These are phyloP conservation scores for Lemur catta DNA, from an alignment of 2,797 vertebrate species.

Conservation along the genomic window DNA sequence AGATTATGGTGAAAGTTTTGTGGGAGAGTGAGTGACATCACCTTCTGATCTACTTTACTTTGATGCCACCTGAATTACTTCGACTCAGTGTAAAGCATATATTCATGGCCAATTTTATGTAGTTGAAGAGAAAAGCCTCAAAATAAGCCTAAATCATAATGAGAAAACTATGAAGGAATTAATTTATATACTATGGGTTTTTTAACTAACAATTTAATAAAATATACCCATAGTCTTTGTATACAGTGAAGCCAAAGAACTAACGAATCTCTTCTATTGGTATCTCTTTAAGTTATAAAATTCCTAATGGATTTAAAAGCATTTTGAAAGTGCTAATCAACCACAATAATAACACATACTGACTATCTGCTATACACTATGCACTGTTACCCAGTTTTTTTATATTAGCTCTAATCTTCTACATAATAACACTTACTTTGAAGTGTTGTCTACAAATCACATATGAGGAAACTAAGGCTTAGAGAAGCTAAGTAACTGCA, in stretches of 20 bases:
- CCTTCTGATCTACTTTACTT: background rate
- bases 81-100: background rate
- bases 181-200: background rate
- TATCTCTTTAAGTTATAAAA: background rate
- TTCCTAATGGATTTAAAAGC: background rate
- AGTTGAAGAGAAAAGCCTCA: background rate
- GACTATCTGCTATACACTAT: background rate
- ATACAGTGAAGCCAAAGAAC: background rate
- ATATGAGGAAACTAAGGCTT: background rate
- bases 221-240: background rate
- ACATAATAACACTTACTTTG: background rate
- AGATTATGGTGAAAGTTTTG: background rate
- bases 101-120: background rate
- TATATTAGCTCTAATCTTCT: background rate
- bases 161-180: background rate
- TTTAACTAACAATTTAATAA: slow-evolving; percentile 27
- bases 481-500: background rate
- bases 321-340: background rate
- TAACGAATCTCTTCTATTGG: background rate
- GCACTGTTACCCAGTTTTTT: background rate
- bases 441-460: background rate
- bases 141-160: background rate
- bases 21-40: background rate
- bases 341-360: background rate
- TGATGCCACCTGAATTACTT: background rate